Conservation (phyloP, 1,140 invertebrate genomes). For the Diorhabda carinulata region DNA sequence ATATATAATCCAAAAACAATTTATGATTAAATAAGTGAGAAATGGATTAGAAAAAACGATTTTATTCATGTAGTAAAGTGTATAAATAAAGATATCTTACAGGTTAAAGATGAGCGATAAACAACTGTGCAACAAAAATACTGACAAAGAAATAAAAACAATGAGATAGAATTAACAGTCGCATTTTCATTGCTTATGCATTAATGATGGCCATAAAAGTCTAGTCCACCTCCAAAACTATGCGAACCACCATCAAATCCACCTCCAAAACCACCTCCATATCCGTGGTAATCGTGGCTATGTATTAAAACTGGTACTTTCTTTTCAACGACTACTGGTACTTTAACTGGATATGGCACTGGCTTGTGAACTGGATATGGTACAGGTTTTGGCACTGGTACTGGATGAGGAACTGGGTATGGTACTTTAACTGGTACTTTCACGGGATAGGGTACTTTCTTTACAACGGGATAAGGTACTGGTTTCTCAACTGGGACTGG, state of each 20-base stretch:
- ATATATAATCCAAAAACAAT: too few species aligned
- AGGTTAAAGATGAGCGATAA: not conserved
- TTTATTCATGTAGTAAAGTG: constrained; percentile 12
- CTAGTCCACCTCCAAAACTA: constrained; percentile 18
- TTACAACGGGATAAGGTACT: constrained; percentile 43
- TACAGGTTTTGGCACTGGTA: constrained; percentile 43
- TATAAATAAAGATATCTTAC: constrained; percentile 10
- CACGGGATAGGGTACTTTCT: constrained; percentile 44
- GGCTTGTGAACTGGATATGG: constrained; percentile 47
- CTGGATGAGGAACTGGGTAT: constrained; percentile 42
- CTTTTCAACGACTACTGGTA: constrained; percentile 37
- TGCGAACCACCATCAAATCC: constrained; percentile 21
- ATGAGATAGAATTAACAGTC: constrained; percentile 2
- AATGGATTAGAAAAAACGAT: not conserved
- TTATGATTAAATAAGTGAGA: too few species aligned
- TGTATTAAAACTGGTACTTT: constrained; percentile 37
- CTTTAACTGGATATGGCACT: constrained; percentile 47
- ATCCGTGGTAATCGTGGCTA: constrained; percentile 23
- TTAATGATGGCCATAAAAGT: constrained; percentile 3
- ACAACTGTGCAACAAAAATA: constrained; percentile 10
- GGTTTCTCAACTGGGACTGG: constrained; percentile 50
- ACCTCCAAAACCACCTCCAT: constrained; percentile 16
- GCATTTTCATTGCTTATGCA: not conserved
- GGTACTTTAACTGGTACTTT: constrained; percentile 45
- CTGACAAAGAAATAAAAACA: not conserved